A percentile compares a stretch with the other conserved stretches of the same genome.
Conservation (phyloP, 2,888 invertebrate genomes). For the Ichneumon xanthorius region DNA sequence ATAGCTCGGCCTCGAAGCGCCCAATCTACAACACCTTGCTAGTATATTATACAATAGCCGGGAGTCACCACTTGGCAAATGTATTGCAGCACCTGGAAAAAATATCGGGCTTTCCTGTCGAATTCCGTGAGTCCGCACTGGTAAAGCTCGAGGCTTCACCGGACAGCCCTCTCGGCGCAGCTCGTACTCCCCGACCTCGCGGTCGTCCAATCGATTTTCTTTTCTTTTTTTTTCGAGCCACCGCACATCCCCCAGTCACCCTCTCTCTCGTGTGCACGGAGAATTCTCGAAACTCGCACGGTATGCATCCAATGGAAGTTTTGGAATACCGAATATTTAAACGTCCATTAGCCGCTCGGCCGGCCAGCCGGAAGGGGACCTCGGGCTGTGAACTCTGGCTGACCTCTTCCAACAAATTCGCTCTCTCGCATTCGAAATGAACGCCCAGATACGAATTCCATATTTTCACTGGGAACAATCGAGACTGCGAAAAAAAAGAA, state of each 20-base stretch:
- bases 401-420: constrained; percentile 15
- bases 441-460: neutral
- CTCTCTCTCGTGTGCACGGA: neutral
- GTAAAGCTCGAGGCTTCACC: constrained; percentile 19
- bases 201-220: constrained; percentile 58
- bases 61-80: constrained; percentile 3
- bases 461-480: constrained; percentile 27
- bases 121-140: constrained; percentile 5
- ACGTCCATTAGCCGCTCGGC: constrained; percentile 52
- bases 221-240: constrained; percentile 8
- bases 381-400: neutral
- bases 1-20: neutral
- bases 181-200: constrained; percentile 11
- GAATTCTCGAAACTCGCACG: constrained; percentile 41
- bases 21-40: too few species aligned
- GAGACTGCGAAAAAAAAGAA: neutral
- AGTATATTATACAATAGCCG: neutral
- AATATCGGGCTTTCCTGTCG: constrained; percentile 7
- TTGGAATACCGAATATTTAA: constrained; percentile 59
- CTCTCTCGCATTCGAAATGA: constrained; percentile 12
- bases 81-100: neutral
- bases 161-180: neutral
- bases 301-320: constrained; percentile 53
- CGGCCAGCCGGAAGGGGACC: constrained; percentile 9
- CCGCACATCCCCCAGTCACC: neutral